phyloP scores from a whole-genome alignment of 2,797 vertebrate genomes.

The Taenioides sp. region DNA sequence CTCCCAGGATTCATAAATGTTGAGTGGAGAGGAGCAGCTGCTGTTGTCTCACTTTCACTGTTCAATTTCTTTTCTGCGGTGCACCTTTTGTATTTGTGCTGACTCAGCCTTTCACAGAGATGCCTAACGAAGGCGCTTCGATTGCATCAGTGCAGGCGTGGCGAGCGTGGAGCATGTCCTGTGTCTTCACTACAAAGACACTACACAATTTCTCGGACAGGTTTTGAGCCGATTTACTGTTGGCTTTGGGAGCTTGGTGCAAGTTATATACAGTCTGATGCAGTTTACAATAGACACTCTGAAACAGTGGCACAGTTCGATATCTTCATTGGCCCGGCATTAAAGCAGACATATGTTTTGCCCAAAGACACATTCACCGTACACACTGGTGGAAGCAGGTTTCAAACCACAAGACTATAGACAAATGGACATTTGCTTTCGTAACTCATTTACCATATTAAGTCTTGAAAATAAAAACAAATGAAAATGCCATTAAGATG shows the following conservation, averaged over 20 bases:
- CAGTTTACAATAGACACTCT: background rate
- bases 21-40: conserved; percentile 45
- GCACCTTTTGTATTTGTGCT: conserved; percentile 60
- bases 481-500: too few relatives aligned
- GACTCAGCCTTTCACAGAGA: conserved; percentile 61
- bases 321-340: too few relatives aligned
- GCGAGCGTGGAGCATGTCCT: conserved; percentile 34
- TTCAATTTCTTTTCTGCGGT: conserved; percentile 52
- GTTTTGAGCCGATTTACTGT: background rate
- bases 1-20: conserved; percentile 73
- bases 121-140: conserved; percentile 58
- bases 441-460: too few relatives aligned
- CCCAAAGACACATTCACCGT: too few relatives aligned
- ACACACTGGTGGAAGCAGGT: too few relatives aligned
- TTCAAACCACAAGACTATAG: too few relatives aligned
- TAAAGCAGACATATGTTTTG: too few relatives aligned
- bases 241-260: background rate
- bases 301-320: background rate
- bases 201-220: conserved; percentile 9
- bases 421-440: too few relatives aligned
- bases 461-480: too few relatives aligned
- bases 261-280: background rate
- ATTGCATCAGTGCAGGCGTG: conserved; percentile 65
- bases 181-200: conserved; percentile 39
- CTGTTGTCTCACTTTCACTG: conserved; percentile 4